A percentile compares a stretch with the other conserved stretches of the same genome.
phyloP scores from a whole-genome alignment of 2,888 invertebrate genomes.

The Crepidodera aurea region DNA sequence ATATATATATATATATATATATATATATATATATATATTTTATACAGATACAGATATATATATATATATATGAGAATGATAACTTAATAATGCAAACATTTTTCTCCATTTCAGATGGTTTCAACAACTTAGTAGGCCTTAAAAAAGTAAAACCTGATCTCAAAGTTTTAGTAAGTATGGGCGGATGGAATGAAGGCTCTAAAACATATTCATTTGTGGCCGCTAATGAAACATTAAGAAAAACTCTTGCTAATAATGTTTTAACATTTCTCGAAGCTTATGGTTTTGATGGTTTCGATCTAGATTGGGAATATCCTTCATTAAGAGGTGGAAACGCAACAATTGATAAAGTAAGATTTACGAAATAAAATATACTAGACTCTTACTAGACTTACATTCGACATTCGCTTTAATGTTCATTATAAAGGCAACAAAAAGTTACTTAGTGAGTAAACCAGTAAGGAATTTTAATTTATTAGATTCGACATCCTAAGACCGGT shows the following conservation, averaged over 20 bases:
- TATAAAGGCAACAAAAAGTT: too few species aligned
- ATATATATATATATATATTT: too few species aligned
- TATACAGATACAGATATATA: too few species aligned
- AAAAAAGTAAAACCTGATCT: constrained; percentile 63
- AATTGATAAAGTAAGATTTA: constrained; percentile 22
- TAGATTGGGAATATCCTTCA: constrained; percentile 89
- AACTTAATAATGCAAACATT: too few species aligned
- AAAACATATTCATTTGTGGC: constrained; percentile 60
- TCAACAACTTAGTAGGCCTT: constrained; percentile 50
- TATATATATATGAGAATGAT: too few species aligned
- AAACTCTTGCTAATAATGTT: constrained; percentile 31
- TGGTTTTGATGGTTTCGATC: constrained; percentile 81
- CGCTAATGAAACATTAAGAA: constrained; percentile 51
- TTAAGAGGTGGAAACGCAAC: constrained; percentile 39
- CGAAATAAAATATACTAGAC: not conserved
- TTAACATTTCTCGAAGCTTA: constrained; percentile 58
- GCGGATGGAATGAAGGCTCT: constrained; percentile 72
- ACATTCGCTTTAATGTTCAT: too few species aligned
- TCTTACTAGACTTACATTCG: not conserved
- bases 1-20: too few species aligned
- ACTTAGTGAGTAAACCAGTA: too few species aligned
- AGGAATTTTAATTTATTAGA: too few species aligned
- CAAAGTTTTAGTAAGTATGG: constrained; percentile 70
- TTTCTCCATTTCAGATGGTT: constrained; percentile 38
- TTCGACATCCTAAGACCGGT: too few species aligned